These are phyloP conservation scores for Lottia scabra DNA, from an alignment of 2,888 invertebrate species.

Conservation along the genomic window DNA sequence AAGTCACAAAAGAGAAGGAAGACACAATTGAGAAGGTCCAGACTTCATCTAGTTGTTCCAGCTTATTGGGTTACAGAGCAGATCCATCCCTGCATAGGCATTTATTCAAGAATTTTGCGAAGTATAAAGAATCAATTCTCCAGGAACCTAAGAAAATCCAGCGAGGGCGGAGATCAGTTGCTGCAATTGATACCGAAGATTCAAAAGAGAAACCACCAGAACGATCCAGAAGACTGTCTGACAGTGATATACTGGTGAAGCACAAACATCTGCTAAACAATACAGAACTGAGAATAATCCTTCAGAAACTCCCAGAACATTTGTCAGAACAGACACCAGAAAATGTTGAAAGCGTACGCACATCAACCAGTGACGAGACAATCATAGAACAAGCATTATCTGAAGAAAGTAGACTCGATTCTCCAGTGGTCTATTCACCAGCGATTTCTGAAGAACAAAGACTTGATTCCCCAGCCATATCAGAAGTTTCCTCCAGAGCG, in stretches of 20 bases:
- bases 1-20: background rate
- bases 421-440: background rate
- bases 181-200: too few relatives aligned
- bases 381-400: background rate
- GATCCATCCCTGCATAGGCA: background rate
- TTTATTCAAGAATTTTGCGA: background rate
- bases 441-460: background rate
- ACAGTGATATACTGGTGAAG: background rate
- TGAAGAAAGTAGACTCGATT: background rate
- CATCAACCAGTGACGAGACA: background rate
- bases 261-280: background rate
- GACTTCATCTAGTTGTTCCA: background rate
- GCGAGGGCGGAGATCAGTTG: background rate
- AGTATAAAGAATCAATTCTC: background rate
- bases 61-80: too few relatives aligned
- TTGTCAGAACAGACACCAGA: background rate
- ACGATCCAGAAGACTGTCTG: background rate
- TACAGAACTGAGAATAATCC: background rate
- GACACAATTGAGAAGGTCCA: background rate
- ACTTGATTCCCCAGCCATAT: background rate
- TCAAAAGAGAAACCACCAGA: too few relatives aligned
- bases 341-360: background rate
- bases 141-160: background rate
- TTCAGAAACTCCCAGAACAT: background rate
- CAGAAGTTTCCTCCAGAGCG: background rate